phyloP scores from a whole-genome alignment of 1,140 invertebrate species.

The Chelonus insularis region DNA sequence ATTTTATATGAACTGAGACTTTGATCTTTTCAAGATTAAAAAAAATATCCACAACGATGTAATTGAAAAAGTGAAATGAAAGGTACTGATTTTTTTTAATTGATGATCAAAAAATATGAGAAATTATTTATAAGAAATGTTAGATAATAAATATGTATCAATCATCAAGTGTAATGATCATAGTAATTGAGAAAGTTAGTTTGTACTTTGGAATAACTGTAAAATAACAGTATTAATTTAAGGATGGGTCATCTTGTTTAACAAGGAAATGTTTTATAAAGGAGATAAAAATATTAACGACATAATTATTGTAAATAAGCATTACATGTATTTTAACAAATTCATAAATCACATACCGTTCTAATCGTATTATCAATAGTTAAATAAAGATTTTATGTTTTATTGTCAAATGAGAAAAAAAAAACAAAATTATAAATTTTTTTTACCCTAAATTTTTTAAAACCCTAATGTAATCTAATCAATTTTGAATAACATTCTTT shows the following conservation, averaged over 20 bases:
- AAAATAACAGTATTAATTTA: background rate
- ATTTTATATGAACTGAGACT: slow-evolving; percentile 18
- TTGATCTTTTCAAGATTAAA: slow-evolving; percentile 12
- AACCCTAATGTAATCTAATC: too few species aligned
- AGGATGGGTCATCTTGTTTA: background rate
- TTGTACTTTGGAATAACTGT: slow-evolving; percentile 1
- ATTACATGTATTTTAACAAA: slow-evolving; percentile 26
- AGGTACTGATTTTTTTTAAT: too few species aligned
- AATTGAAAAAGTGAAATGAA: too few species aligned
- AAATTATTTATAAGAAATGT: too few species aligned
- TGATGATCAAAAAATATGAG: too few species aligned
- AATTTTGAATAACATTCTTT: background rate
- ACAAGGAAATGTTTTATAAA: background rate
- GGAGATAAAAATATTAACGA: background rate
- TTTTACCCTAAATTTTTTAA: too few species aligned
- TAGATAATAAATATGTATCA: too few species aligned
- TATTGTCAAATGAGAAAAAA: too few species aligned
- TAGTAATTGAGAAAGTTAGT: background rate
- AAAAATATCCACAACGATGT: too few species aligned
- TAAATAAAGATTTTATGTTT: slow-evolving; percentile 20
- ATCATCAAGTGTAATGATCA: too few species aligned
- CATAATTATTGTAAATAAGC: slow-evolving; percentile 7
- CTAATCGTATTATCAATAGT: background rate
- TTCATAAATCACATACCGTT: background rate
- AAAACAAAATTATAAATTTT: too few species aligned